Percentiles rank a stretch among this genome's conserved stretches.
Evolutionary conservation across 2,113 vertebrate species (phyloP).

Genomic region (Aptenodytes forsteri): DNA sequence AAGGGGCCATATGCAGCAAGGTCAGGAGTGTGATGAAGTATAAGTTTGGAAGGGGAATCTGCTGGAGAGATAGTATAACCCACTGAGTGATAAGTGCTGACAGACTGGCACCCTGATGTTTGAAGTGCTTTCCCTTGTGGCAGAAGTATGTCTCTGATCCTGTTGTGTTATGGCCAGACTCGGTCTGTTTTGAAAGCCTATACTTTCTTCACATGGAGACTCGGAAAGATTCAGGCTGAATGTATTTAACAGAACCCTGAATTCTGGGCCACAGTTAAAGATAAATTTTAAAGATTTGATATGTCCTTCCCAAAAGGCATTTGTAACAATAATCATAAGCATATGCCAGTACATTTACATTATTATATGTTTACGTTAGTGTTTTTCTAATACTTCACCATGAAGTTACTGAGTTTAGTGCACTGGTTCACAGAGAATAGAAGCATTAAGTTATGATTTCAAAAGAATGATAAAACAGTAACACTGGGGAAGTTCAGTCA

Average conservation of each 20-base stretch:
- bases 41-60: constrained; percentile 47
- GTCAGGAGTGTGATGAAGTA: constrained; percentile 38
- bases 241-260: constrained; percentile 15
- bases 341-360: neutral
- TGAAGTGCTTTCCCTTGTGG: constrained; percentile 24
- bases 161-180: constrained; percentile 22
- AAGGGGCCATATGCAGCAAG: neutral
- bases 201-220: neutral
- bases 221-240: neutral
- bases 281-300: neutral
- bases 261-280: neutral
- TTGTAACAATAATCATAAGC: constrained; percentile 5
- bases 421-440: neutral
- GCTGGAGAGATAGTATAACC: constrained; percentile 12
- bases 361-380: neutral
- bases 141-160: constrained; percentile 35
- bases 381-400: constrained; percentile 14
- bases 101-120: constrained; percentile 46
- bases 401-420: neutral
- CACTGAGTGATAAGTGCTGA: constrained; percentile 60
- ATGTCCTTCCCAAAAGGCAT: neutral
- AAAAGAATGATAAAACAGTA: constrained; percentile 19
- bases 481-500: neutral
- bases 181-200: constrained; percentile 18
- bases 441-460: constrained; percentile 24